Conservation (phyloP, 2,888 invertebrate genomes). For the Megastigmus dorsalis region DNA sequence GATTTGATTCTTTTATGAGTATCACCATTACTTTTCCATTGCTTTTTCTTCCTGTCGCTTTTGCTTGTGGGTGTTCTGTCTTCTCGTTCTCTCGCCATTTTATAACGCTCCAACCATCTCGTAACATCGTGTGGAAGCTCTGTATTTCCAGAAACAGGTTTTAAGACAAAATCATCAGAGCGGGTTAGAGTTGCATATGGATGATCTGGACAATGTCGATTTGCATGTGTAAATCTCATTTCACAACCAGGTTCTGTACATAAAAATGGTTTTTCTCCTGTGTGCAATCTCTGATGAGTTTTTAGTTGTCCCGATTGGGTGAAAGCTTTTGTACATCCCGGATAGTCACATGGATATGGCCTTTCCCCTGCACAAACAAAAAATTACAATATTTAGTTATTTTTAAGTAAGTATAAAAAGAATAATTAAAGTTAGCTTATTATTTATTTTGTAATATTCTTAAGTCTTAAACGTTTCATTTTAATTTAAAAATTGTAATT, state of each 20-base stretch:
- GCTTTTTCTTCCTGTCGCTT: slow-evolving; percentile 73
- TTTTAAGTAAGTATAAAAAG: too few species aligned
- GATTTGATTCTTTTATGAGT: slow-evolving; percentile 75
- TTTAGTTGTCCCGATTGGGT: slow-evolving; percentile 87
- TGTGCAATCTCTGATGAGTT: slow-evolving; percentile 85
- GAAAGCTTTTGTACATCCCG: slow-evolving; percentile 82
- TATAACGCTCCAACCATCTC: slow-evolving; percentile 76
- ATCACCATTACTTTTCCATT: slow-evolving; percentile 73
- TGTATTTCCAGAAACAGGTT: slow-evolving; percentile 74
- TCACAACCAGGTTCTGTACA: slow-evolving; percentile 80
- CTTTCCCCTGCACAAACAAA: slow-evolving; percentile 78
- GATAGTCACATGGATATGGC: slow-evolving; percentile 84
- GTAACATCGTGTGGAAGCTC: slow-evolving; percentile 76
- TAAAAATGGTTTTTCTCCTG: slow-evolving; percentile 85
- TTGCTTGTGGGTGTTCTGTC: slow-evolving; percentile 72
- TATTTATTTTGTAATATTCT: too few species aligned
- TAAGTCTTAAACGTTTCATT: too few species aligned
- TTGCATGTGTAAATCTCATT: slow-evolving; percentile 85
- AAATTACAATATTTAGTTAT: slow-evolving; percentile 6
- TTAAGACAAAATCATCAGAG: slow-evolving; percentile 75
- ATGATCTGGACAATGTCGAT: slow-evolving; percentile 84
- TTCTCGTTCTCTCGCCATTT: slow-evolving; percentile 71
- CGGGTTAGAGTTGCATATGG: slow-evolving; percentile 78
- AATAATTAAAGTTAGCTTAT: too few species aligned
- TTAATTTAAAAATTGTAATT: too few species aligned